Base-by-base conservation (phyloP, 2,888 invertebrate species). In the Entomobrya proxima region DNA sequence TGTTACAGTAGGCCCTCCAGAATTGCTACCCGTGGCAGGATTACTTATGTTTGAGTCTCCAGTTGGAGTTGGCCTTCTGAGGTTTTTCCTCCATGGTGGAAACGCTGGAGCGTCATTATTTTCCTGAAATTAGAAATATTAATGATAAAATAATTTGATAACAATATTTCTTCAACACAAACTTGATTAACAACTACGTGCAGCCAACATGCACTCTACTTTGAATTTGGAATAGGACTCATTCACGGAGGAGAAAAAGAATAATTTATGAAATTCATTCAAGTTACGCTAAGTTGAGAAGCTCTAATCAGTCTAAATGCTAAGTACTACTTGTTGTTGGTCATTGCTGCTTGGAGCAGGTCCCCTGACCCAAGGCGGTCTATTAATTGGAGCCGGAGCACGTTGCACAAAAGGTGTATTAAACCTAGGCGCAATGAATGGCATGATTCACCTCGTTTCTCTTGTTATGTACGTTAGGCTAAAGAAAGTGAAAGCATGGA, bases 241-340 rank as follows among this genome's bases (percentile, higher is more conserved):
- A n/a, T n/a, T n/a, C n/a, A n/a, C n/a, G n/a, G n/a, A n/a, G n/a
- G n/a, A n/a, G n/a, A n/a, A n/a, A n/a, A n/a, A n/a, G n/a, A n/a
- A n/a, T n/a, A n/a, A n/a, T n/a, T n/a, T n/a, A n/a, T n/a, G n/a
- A n/a, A n/a, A n/a, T n/a, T n/a, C 15, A 47, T 15, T 50, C 21
- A 50, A 50, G 50, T 50, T 50, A 50, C 50, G 50, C 18, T 50
- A 50, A n/a, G n/a, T n/a, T 7, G 7, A 7, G 2, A 55, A 27
- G 55, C 24, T 55, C 55, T 50, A 50, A 50, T 18, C 18, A n/a
- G n/a, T 11, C 50, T 55, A 55, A 50, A 50, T 5, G 55, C 44
- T 32, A n/a, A n/a, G n/a, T n/a, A 64, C 64, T 82, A 82, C 82
- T 81, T 81, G 81, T 81, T 81, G 81, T 32, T 61, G 52, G 64